These are phyloP conservation scores for Zaprionus africanus DNA, from an alignment of 1,140 invertebrate genomes.

Conservation along the genomic window DNA sequence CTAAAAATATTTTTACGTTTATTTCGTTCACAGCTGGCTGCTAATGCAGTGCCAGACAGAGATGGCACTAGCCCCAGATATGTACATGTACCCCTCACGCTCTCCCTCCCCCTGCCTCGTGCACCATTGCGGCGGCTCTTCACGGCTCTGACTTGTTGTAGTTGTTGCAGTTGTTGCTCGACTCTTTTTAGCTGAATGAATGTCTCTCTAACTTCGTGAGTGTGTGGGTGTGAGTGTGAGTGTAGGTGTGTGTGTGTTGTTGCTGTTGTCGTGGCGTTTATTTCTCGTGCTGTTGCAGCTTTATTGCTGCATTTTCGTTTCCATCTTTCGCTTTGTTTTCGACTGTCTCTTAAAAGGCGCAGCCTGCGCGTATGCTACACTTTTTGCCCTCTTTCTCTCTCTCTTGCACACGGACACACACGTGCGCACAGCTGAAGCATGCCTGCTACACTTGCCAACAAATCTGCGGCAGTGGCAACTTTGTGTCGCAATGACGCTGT, in stretches of 20 bases:
- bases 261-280: conserved; percentile 44
- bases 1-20: conserved; percentile 80
- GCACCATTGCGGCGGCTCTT: background rate
- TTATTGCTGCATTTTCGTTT: conserved; percentile 54
- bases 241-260: conserved; percentile 35
- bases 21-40: conserved; percentile 78
- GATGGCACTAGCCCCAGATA: conserved; percentile 18
- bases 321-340: conserved; percentile 52
- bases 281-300: conserved; percentile 36
- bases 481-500: conserved; percentile 38
- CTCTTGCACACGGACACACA: conserved; percentile 12
- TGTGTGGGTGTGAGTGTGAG: background rate
- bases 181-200: conserved; percentile 78
- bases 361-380: conserved; percentile 69
- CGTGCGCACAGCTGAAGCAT: background rate
- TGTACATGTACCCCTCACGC: background rate
- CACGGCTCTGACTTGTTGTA: conserved; percentile 22
- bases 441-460: conserved; percentile 54
- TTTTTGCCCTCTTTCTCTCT: conserved; percentile 34
- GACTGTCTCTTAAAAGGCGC: conserved; percentile 30
- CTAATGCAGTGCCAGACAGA: conserved; percentile 72
- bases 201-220: conserved; percentile 36
- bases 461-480: conserved; percentile 36
- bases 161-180: conserved; percentile 66
- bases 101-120: background rate